Base-by-base conservation (phyloP, 2,113 vertebrate species). In the Ornithorhynchus anatinus region DNA sequence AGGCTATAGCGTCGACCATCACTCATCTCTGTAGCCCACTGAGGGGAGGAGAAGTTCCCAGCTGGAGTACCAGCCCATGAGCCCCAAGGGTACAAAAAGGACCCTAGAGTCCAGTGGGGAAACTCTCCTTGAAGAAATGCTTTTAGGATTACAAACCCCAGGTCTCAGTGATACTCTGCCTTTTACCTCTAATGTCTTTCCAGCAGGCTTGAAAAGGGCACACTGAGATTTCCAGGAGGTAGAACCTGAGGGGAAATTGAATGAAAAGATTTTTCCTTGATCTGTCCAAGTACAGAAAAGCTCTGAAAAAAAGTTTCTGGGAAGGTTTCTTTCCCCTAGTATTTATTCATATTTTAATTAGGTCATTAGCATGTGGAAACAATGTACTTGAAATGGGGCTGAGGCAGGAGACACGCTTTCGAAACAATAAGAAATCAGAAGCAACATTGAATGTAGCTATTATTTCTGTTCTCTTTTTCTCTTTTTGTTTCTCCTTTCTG, bases 281-380 rank as follows among this genome's bases (percentile, higher is more conserved):
- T 80, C 54, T 66, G 27, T 27, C 53, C 22, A 50, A 79, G 48
- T 78, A 81, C 40, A 51, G 38, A 81, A 58, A 60, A 77, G 53
- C 9, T 67, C 2, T 73, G 40, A 61, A 72, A 59, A 75, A 48
- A 68, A 80, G 79, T 82, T 84, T 78, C 5, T 58, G 45, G 69
- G 22, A 75, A 76, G 35, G 65, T 10, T 63, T 59, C 4, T 20
- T 54, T 71, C n/a, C n/a, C n/a, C n/a, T 70, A 66, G 72, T 84
- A 81, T 86, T 60, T 70, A 62, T 84, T 89, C 56, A 85, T 57
- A 81, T 75, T 85, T 69, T 89, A 79, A 72, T 75, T 75, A 68
- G 45, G 25, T 80, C 84, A 84, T 88, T 89, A 72, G 45, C 63
- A 54, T 75, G 72, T 77, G 22, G 58, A 78, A 60, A 31, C 63